Evolutionary conservation across 2,113 vertebrate genomes (phyloP).

Genomic region (Rhabdomys dilectus): DNA sequence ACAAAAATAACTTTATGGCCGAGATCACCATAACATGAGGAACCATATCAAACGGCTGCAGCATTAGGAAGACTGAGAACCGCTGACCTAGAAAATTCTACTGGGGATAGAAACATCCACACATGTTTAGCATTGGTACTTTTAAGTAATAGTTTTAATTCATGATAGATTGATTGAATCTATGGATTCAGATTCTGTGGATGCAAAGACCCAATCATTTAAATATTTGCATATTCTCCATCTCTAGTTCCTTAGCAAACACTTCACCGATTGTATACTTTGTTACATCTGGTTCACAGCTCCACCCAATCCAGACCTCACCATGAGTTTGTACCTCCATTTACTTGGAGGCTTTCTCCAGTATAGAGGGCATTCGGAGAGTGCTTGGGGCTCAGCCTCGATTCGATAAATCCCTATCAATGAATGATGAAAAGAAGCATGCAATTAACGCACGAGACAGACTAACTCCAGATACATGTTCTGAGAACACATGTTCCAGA

Average conservation of each 20-base stretch:
- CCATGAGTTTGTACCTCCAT: not conserved
- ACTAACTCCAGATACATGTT: not conserved
- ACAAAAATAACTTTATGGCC: not conserved
- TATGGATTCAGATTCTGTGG: not conserved
- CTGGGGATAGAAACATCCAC: not conserved
- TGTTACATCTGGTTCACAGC: fast-evolving
- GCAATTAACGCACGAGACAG: too few relatives aligned
- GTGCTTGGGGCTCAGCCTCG: not conserved
- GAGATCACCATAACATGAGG: not conserved
- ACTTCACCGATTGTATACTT: too few relatives aligned
- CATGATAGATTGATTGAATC: not conserved
- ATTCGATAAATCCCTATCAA: not conserved
- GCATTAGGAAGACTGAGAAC: not conserved
- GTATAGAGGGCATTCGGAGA: not conserved
- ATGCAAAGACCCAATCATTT: not conserved
- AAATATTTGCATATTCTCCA: not conserved
- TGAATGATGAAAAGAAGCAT: not conserved
- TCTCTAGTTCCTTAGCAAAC: too few relatives aligned
- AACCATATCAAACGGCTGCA: not conserved
- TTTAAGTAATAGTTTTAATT: not conserved
- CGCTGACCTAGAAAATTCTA: not conserved
- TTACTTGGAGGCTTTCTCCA: not conserved
- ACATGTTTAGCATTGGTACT: not conserved
- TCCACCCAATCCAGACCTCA: not conserved
- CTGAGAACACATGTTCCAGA: too few relatives aligned